Percentiles rank a stretch among this genome's conserved stretches.
These are phyloP conservation scores for Archips xylosteana DNA, from an alignment of 2,888 invertebrate species.

Conservation along the genomic window DNA sequence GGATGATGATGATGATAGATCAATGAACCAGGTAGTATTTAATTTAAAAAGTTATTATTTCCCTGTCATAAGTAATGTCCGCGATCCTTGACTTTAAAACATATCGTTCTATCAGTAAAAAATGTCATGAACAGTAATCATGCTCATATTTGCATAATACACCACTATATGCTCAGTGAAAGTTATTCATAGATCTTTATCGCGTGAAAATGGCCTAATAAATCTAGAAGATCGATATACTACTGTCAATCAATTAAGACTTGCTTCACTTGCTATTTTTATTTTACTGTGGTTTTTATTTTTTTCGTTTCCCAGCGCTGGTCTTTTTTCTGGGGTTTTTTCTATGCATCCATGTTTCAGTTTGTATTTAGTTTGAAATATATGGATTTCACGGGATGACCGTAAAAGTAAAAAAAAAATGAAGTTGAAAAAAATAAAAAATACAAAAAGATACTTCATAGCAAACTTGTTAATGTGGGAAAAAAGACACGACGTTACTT, in stretches of 20 bases:
- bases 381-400: too few species aligned
- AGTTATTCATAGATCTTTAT: background rate
- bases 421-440: too few species aligned
- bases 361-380: too few species aligned
- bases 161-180: slow-evolving; percentile 6
- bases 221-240: slow-evolving; percentile 6
- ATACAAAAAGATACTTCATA: too few species aligned
- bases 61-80: background rate
- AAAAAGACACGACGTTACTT: too few species aligned
- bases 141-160: slow-evolving; percentile 15
- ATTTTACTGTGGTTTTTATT: background rate
- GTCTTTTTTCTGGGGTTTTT: too few species aligned
- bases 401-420: too few species aligned
- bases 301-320: too few species aligned
- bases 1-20: too few species aligned
- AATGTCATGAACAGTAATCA: slow-evolving; percentile 1
- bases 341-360: too few species aligned
- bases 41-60: background rate
- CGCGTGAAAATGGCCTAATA: slow-evolving; percentile 13
- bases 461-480: too few species aligned
- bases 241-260: background rate
- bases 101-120: background rate
- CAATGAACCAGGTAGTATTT: slow-evolving; percentile 1
- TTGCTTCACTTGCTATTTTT: background rate
- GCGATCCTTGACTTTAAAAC: background rate